phyloP scores from a whole-genome alignment of 2,797 vertebrate species.

The Poeciliopsis paucimaculata region DNA sequence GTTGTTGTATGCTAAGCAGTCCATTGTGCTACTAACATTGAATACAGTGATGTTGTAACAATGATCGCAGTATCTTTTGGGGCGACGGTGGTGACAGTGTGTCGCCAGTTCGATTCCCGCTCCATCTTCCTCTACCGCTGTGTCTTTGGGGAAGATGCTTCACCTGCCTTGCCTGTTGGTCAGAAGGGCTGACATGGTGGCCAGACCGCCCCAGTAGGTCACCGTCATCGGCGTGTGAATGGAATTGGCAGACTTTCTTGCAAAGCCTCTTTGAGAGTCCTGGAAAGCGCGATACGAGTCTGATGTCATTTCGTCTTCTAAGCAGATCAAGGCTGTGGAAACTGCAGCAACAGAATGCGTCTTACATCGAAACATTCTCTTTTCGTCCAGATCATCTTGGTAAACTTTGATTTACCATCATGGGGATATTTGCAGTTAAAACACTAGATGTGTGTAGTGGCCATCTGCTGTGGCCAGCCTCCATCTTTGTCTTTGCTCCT shows the following conservation, averaged over 20 bases:
- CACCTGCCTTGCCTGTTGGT: no score
- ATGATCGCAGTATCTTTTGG: not conserved
- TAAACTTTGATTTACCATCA: constrained; percentile 14
- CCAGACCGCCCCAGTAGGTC: no score
- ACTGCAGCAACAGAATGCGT: not conserved
- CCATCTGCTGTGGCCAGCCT: not conserved
- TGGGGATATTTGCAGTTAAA: not conserved
- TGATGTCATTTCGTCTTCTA: no score
- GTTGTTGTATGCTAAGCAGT: not conserved
- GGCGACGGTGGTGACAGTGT: no score
- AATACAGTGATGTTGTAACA: not conserved
- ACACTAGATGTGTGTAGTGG: not conserved
- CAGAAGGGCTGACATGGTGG: no score
- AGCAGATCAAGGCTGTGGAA: not conserved
- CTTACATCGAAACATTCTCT: not conserved
- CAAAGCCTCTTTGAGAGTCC: no score
- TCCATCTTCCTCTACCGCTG: no score
- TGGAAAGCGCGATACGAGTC: no score
- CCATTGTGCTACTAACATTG: not conserved
- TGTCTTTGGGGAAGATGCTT: no score
- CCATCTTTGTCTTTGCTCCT: constrained; percentile 32
- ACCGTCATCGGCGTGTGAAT: no score
- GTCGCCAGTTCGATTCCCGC: no score
- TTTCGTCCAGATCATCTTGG: not conserved
- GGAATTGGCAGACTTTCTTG: no score